Percentiles rank a stretch among this genome's conserved stretches.
These are phyloP conservation scores for Listronotus bonariensis DNA, from an alignment of 1,140 invertebrate species.

Conservation along the genomic window DNA sequence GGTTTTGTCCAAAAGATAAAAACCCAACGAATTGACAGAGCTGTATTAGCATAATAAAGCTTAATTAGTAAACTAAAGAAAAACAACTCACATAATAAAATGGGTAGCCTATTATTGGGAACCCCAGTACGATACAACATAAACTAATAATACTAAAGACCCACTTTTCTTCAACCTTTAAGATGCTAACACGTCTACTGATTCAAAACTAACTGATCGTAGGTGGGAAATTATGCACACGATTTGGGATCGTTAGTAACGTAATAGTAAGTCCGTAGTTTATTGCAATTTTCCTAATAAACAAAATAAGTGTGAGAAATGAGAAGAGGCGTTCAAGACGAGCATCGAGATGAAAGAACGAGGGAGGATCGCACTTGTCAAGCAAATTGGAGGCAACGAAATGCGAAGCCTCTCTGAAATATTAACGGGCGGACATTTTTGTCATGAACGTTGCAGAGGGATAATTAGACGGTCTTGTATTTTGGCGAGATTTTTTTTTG, in stretches of 20 bases:
- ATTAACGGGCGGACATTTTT: conserved; percentile 31
- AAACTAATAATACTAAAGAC: no score
- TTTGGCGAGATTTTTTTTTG: conserved; percentile 15
- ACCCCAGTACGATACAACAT: no score
- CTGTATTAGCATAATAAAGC: no score
- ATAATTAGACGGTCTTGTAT: conserved; percentile 10
- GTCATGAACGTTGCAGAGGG: not conserved
- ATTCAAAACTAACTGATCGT: no score
- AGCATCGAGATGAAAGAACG: conserved; percentile 36
- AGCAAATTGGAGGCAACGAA: conserved; percentile 44
- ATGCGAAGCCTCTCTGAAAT: conserved; percentile 38
- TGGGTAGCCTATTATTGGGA: no score
- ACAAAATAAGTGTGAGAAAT: conserved; percentile 39
- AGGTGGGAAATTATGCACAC: no score
- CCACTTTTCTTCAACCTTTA: no score
- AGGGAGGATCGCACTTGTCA: conserved; percentile 39
- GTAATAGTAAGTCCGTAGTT: conserved; percentile 14
- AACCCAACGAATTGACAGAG: no score
- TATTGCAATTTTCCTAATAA: conserved; percentile 39
- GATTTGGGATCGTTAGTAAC: not conserved
- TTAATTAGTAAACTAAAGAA: no score
- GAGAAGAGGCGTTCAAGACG: conserved; percentile 22
- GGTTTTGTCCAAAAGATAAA: no score
- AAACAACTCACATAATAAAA: no score
- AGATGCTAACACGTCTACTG: no score